These are phyloP conservation scores for Watersipora subatra DNA, from an alignment of 1,140 invertebrate genomes.

Conservation along the genomic window DNA sequence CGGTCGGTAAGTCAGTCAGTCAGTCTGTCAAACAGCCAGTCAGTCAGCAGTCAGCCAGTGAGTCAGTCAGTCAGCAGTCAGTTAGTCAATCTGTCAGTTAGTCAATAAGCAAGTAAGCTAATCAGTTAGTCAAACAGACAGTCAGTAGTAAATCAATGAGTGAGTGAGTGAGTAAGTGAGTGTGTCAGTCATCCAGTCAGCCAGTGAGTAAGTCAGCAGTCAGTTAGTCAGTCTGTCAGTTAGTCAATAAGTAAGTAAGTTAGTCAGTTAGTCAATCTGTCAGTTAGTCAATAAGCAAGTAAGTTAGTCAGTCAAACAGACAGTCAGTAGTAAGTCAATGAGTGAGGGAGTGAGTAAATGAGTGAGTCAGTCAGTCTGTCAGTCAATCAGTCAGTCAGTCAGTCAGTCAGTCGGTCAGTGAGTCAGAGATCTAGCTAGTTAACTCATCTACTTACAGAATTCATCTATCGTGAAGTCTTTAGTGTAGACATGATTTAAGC, in stretches of 20 bases:
- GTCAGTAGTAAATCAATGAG: too few species aligned
- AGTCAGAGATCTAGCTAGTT: slow-evolving; percentile 15
- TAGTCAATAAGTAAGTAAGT: too few species aligned
- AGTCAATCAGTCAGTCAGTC: slow-evolving; percentile 16
- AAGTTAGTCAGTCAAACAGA: slow-evolving; percentile 15
- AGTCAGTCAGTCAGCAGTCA: too few species aligned
- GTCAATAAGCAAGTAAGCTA: too few species aligned
- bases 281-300: too few species aligned
- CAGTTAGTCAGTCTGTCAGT: slow-evolving; percentile 16
- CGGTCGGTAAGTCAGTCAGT: too few species aligned
- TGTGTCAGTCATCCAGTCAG: too few species aligned
- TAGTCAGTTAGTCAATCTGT: too few species aligned
- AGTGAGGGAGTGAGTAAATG: slow-evolving; percentile 17
- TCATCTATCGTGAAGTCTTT: slow-evolving; percentile 14
- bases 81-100: too few species aligned
- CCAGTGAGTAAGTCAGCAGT: slow-evolving; percentile 15
- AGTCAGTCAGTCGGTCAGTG: slow-evolving; percentile 20
- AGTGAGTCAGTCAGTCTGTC: slow-evolving; percentile 18
- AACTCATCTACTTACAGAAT: slow-evolving; percentile 16
- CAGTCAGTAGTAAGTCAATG: slow-evolving; percentile 11
- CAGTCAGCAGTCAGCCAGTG: slow-evolving; percentile 15
- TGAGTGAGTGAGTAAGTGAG: too few species aligned
- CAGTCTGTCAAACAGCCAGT: slow-evolving; percentile 17
- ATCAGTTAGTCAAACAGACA: too few species aligned
- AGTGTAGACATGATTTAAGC: too few species aligned